Conservation (phyloP, 2,888 invertebrate species). For the Adela reaumurella region DNA sequence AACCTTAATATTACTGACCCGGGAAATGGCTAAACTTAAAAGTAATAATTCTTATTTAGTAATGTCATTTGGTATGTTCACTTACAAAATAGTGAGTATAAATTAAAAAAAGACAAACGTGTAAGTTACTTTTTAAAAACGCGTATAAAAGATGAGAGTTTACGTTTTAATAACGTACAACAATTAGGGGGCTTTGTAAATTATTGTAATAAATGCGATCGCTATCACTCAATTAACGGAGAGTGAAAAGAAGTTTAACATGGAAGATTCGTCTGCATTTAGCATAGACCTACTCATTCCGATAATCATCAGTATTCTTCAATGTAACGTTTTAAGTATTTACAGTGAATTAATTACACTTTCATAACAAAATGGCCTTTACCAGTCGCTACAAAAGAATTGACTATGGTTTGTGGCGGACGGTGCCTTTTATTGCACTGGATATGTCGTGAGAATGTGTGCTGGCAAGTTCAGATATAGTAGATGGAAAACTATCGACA, state of each 20-base stretch:
- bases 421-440: neutral
- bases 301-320: neutral
- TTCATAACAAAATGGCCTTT: neutral
- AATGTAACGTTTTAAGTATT: neutral
- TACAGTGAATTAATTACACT: slow-evolving; percentile 1
- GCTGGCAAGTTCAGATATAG: too few relatives aligned
- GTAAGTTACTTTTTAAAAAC: slow-evolving; percentile 11
- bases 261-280: neutral
- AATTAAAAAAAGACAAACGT: neutral
- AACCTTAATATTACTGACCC: neutral
- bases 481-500: too few relatives aligned
- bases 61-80: neutral
- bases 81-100: neutral
- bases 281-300: neutral
- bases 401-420: neutral
- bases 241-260: too few relatives aligned
- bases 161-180: too few relatives aligned
- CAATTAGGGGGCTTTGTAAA: too few relatives aligned
- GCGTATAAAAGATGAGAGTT: neutral
- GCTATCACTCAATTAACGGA: too few relatives aligned
- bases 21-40: neutral
- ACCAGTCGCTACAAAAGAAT: neutral
- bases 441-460: too few relatives aligned
- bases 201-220: too few relatives aligned
- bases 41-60: neutral